Evolutionary conservation across 2,888 invertebrate species (phyloP).

Genomic region (Caradrina clavipalpis): DNA sequence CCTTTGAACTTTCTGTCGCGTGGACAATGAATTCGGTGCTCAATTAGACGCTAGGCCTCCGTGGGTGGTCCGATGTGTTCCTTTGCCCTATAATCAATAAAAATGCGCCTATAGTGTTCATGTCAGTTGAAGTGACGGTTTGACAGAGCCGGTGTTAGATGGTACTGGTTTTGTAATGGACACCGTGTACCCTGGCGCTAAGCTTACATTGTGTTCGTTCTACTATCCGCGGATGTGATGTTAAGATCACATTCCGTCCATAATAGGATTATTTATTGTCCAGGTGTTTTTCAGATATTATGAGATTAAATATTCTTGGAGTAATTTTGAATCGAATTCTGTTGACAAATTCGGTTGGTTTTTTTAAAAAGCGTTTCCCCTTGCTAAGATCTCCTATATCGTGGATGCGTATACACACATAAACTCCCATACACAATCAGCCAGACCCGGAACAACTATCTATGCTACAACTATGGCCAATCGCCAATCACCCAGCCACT

Average conservation of each 20-base stretch:
- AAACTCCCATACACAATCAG: no score
- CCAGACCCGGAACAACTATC: no score
- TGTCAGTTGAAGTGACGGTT: slow-evolving; percentile 74
- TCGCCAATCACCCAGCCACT: no score
- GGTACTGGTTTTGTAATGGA: slow-evolving; percentile 60
- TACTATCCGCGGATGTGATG: slow-evolving; percentile 32
- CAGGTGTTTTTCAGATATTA: slow-evolving; percentile 5
- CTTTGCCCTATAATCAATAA: slow-evolving; percentile 80
- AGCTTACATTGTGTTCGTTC: slow-evolving; percentile 43
- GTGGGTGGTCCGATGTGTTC: slow-evolving; percentile 80
- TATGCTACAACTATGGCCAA: no score
- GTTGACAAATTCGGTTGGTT: neutral
- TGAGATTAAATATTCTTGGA: slow-evolving; percentile 12
- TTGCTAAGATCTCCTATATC: no score
- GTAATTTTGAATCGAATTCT: neutral
- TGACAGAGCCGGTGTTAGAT: slow-evolving; percentile 68
- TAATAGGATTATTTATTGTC: slow-evolving; percentile 41
- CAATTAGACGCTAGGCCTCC: slow-evolving; percentile 77
- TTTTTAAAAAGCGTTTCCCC: no score
- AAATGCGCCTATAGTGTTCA: slow-evolving; percentile 71
- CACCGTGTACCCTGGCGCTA: slow-evolving; percentile 52
- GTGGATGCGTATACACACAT: no score
- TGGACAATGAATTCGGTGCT: slow-evolving; percentile 78
- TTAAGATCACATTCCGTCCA: slow-evolving; percentile 42
- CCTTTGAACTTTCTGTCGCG: slow-evolving; percentile 80